Base-by-base conservation (phyloP, 1,140 invertebrate species). In the Hetaerina americana region DNA sequence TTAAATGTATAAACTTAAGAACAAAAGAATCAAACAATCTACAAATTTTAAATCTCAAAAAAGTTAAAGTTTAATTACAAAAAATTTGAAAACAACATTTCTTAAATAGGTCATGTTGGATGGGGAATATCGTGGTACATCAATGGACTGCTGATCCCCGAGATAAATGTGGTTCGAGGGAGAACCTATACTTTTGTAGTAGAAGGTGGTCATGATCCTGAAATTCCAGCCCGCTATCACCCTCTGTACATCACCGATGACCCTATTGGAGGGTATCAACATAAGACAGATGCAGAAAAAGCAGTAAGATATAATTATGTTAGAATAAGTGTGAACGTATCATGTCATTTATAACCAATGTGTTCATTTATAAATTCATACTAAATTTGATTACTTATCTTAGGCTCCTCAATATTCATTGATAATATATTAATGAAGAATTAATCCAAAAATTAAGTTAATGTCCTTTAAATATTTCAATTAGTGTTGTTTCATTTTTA, bases 101-200 rank as follows among this genome's bases (percentile, higher is more conserved):
- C n/a, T n/a, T 31, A 70, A 57, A 18, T 72, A 93, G 93, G 93
- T 75, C 91, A 95, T 78, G 91, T 95, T 2, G 93, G 93, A 49
- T 96, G 94, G 93, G 93, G 94, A 57, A 91, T 96, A 75, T 90
- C 92, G 0, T 97, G 94, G 94, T 96, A 94, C 82, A 95, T 98
- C 75, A 97, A 98, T 80, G 96, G 96, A 0, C 84, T 97, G 0
- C 82, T 98, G 5, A 93, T 96, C 73, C 95, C 95, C 0, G 95
- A 95, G 82, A 90, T 97, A 71, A 92, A 95, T 76, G 90, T 97
- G 1, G 92, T 96, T 0, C 84, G 95, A 49, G 94, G 94, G 0
- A 90, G 88, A 77, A 93, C 89, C 10, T 98, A 98, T 78, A 95
- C 91, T 0, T 96, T 96, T 79, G 89, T 96, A 10, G 87, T 92